These are phyloP conservation scores for Sminthurides aquaticus DNA, from an alignment of 2,888 invertebrate species.

Conservation along the genomic window DNA sequence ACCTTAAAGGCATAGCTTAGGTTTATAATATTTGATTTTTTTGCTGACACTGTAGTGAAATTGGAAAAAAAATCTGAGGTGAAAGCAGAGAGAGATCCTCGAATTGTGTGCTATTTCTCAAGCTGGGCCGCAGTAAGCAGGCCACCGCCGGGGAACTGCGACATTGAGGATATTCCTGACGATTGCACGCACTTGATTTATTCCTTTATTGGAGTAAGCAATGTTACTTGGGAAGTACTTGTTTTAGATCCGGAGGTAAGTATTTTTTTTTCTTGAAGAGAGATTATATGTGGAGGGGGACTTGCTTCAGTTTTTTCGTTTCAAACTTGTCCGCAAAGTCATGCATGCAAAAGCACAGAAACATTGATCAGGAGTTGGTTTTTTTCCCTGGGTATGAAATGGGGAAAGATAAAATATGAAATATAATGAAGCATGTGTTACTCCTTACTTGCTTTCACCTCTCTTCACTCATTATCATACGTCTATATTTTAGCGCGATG, in stretches of 20 bases:
- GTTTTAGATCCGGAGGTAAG: constrained; percentile 72
- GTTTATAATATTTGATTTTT: no score
- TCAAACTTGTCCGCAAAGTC: no score
- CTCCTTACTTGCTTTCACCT: no score
- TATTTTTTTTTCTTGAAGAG: no score
- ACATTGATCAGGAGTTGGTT: no score
- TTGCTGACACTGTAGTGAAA: background rate
- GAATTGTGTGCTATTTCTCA: constrained; percentile 57
- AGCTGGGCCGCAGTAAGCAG: constrained; percentile 83
- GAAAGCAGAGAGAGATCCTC: background rate
- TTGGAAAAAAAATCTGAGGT: background rate
- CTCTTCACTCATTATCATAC: background rate
- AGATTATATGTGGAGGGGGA: no score
- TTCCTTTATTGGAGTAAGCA: constrained; percentile 78
- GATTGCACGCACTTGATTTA: constrained; percentile 81
- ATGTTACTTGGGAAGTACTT: constrained; percentile 66
- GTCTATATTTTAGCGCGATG: constrained; percentile 30
- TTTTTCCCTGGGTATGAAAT: no score
- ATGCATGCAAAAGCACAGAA: no score
- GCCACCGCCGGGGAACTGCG: constrained; percentile 71
- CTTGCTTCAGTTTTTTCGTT: no score
- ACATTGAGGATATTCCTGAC: constrained; percentile 71
- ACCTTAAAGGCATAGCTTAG: no score
- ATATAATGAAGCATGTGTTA: no score
- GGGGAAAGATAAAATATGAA: no score